Percentiles rank a stretch among this genome's conserved stretches.
phyloP scores from a whole-genome alignment of 2,113 vertebrate species.

The Fregata magnificens region DNA sequence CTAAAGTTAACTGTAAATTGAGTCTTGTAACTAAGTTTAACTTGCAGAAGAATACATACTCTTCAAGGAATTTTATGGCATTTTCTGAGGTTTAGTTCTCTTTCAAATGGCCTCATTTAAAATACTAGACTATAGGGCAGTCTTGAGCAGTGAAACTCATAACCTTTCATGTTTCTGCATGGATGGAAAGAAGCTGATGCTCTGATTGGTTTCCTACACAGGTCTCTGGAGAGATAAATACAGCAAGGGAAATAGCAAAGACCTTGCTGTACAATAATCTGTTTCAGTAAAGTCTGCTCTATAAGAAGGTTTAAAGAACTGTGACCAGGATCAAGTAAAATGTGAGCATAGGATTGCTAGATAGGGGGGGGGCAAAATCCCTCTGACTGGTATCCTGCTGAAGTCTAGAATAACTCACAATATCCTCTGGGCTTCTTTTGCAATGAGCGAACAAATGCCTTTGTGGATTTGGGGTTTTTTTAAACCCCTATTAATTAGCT shows the following conservation, averaged over 20 bases:
- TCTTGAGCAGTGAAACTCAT: background rate
- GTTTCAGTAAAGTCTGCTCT: background rate
- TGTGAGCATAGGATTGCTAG: background rate
- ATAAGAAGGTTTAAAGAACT: background rate
- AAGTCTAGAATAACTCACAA: background rate
- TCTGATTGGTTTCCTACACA: constrained; percentile 15
- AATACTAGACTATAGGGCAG: background rate
- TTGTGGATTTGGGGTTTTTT: background rate
- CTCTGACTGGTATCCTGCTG: background rate
- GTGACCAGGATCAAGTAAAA: background rate
- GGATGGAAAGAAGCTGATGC: background rate
- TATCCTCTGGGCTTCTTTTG: background rate
- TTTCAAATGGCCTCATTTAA: background rate
- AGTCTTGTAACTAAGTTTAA: background rate
- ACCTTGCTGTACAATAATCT: background rate
- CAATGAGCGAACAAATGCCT: background rate
- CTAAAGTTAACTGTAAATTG: constrained; percentile 5
- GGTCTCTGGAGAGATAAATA: background rate
- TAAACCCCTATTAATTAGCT: background rate
- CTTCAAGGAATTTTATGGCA: background rate
- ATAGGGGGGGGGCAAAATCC: background rate
- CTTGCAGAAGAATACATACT: background rate
- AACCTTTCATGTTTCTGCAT: background rate
- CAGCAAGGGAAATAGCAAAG: background rate
- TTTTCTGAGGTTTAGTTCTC: background rate